Percentiles rank a stretch among this genome's conserved stretches.
phyloP scores from a whole-genome alignment of 2,888 invertebrate species.

The Podabrus alpinus region DNA sequence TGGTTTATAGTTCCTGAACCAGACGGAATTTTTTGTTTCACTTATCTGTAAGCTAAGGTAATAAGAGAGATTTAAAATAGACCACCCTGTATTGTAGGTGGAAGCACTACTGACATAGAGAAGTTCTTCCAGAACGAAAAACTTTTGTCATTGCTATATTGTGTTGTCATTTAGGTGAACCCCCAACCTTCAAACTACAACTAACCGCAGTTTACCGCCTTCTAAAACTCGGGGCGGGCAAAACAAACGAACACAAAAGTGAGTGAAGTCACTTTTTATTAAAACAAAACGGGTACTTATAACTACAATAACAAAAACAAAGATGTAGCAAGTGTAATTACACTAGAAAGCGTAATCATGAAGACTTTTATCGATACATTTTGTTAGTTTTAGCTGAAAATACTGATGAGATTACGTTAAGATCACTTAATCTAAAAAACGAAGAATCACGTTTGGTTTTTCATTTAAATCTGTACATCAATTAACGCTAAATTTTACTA shows the following conservation, averaged over 20 bases:
- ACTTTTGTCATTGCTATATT: background rate
- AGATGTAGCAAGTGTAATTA: background rate
- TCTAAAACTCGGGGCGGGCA: background rate
- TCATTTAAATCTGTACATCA: slow-evolving; percentile 12
- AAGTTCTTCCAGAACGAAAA: background rate
- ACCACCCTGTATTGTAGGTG: background rate
- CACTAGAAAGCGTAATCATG: background rate
- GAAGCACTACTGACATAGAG: background rate
- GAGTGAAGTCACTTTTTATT: background rate
- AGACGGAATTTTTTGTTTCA: too few relatives aligned
- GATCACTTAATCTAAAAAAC: background rate
- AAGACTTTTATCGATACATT: slow-evolving; percentile 2
- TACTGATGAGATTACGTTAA: background rate
- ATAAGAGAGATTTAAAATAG: background rate
- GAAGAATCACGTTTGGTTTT: background rate
- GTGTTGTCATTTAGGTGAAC: background rate
- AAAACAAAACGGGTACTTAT: background rate
- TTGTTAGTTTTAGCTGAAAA: background rate
- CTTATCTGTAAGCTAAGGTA: too few relatives aligned
- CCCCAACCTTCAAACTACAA: too few relatives aligned
- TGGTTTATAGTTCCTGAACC: too few relatives aligned
- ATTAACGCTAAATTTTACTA: slow-evolving; percentile 5
- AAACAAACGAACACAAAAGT: background rate
- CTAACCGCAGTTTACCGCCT: background rate
- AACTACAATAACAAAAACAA: background rate